These are phyloP conservation scores for Ciconia maguari DNA, from an alignment of 2,113 vertebrate genomes.

Conservation along the genomic window DNA sequence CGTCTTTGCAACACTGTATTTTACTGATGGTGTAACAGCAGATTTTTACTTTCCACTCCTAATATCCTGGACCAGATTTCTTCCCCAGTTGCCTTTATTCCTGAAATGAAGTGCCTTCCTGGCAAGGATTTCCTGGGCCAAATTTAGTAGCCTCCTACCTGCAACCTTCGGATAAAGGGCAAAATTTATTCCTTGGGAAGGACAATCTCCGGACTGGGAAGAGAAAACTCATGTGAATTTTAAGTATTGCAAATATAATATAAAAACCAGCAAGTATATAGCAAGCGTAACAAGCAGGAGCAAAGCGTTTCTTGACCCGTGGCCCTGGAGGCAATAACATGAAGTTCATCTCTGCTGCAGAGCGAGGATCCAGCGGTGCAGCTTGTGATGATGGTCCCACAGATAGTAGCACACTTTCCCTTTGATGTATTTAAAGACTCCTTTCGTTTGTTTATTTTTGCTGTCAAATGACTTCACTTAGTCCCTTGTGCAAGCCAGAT, in stretches of 20 bases:
- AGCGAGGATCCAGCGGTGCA: neutral
- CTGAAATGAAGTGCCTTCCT: neutral
- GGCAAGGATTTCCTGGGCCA: neutral
- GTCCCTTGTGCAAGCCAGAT: neutral
- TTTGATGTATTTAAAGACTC: conserved; percentile 31
- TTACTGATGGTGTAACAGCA: neutral
- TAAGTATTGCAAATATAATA: fast-evolving
- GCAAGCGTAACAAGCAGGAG: neutral
- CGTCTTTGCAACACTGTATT: neutral
- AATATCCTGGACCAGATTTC: neutral
- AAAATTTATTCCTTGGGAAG: neutral
- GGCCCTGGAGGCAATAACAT: neutral
- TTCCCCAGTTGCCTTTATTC: neutral
- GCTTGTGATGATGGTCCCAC: neutral
- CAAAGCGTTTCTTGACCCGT: neutral
- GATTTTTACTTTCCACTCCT: neutral
- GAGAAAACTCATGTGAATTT: neutral
- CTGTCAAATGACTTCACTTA: neutral
- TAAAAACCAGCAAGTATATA: neutral
- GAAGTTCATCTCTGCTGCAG: neutral
- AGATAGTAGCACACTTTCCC: neutral
- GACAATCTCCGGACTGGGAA: neutral
- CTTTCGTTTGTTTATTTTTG: conserved; percentile 39
- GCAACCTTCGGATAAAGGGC: neutral
- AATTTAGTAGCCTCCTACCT: neutral